These are phyloP conservation scores for Cebidichthys violaceus DNA, from an alignment of 2,113 vertebrate genomes.

Conservation along the genomic window DNA sequence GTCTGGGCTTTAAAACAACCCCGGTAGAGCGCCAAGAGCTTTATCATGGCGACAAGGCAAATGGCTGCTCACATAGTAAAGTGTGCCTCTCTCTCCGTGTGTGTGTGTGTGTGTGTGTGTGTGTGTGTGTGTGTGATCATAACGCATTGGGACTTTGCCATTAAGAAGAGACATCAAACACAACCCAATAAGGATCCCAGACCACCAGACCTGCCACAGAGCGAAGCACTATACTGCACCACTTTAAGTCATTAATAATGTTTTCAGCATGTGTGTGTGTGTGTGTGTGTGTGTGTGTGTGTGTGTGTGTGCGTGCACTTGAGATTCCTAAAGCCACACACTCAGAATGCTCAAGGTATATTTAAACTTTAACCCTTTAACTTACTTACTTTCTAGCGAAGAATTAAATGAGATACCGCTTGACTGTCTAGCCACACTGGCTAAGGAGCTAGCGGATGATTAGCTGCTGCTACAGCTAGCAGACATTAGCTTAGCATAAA, in stretches of 20 bases:
- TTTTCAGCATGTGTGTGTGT: conserved; percentile 45
- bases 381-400: conserved; percentile 6
- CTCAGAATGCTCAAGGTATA: not conserved
- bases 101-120: conserved; percentile 27
- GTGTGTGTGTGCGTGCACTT: conserved; percentile 43
- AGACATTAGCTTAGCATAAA: too few species aligned
- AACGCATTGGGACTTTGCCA: conserved; percentile 67
- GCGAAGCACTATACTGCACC: conserved; percentile 38
- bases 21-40: conserved; percentile 67
- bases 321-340: not conserved
- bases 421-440: not conserved
- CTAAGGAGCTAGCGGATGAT: not conserved
- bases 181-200: conserved; percentile 63
- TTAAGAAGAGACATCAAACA: conserved; percentile 78
- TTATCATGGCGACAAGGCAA: conserved; percentile 74
- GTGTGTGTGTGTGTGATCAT: conserved; percentile 49
- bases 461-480: not conserved
- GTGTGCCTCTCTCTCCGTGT: not conserved
- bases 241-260: conserved; percentile 69
- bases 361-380: conserved; percentile 26
- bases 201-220: conserved; percentile 44
- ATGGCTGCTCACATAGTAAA: conserved; percentile 74
- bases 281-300: conserved; percentile 47
- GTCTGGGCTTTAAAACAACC: conserved; percentile 79
- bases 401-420: not conserved